Base-by-base conservation (phyloP, 2,113 vertebrate genomes). In the Capra hircus region DNA sequence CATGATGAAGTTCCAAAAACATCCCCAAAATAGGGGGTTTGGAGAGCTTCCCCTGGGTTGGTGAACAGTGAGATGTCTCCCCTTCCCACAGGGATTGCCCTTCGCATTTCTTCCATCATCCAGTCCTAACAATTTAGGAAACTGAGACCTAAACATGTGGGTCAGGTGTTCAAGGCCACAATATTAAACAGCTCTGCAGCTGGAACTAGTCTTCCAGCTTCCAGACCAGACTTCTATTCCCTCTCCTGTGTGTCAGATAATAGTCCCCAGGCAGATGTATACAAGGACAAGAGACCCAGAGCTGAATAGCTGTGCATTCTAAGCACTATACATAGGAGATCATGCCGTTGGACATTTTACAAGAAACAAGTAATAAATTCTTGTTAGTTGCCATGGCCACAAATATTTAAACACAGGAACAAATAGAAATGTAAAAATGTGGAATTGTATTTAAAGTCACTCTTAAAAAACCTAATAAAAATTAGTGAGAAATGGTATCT, bases 341-440 rank as follows among this genome's bases (percentile, higher is more conserved):
- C 25, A 25, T 83, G 48, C n/a, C 59, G 55, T 59, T 21, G 87
- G 97, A 94, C 87, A 87, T 43, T 85, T 89, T 53, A 28, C 90
- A 92, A 90, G 50, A 90, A 96, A 82, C 62, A 93, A 89, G 48
- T 8, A 88, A 93, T 53, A 64, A 74, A 83, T 81, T 45, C 77
- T 64, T 85, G 78, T 80, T 80, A 36, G 67, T 14, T 97, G 71
- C 62, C 74, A 94, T 94, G 94, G 95, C 57, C 95, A 97, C 90
- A 92, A 94, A 57, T 45, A 88, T 82, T 93, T 96, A 86, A 91
- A 82, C 53, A 53, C 13, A 88, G 21, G 8, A 91, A 80, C 28
- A 67, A 82, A 92, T 15, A 33, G 92, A 96, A 71, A 90, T 43
- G 14, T 10, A 85, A 90, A 84, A 93, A 87, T 62, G 23, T 21